Base-by-base conservation (phyloP, 2,113 vertebrate species). In the Gnathonemus longibarbis region DNA sequence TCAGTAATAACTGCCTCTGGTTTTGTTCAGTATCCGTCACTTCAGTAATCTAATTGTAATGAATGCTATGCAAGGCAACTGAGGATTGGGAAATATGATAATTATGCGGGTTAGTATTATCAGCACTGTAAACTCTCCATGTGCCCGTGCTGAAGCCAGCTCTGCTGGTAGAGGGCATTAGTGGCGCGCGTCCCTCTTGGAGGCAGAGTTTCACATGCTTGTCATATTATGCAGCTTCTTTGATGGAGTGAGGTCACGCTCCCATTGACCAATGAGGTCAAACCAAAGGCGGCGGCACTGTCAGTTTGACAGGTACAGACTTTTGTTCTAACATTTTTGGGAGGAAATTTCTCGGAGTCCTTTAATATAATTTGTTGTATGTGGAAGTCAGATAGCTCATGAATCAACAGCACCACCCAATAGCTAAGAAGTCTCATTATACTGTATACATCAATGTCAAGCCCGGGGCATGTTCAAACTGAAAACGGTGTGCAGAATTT, bases 171-270 rank as follows among this genome's bases (percentile, higher is more conserved):
- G 17, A 84, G 17, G 15, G 8, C 42, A 31, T 35, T 11, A 13
- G 13, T 27, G 1, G 21, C 9, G 4, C 3, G 0, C 5, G 0
- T 52, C 31, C 50, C 15, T 48, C 85, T 21, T 52, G 11, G 50
- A 31, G 24, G n/a, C 3, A 53, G 42, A 31, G 85, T 87, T 52
- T 87, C 13, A 31, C 27, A 17, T 27, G 27, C 50, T 87, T 87
- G 49, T 52, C 49, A 87, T 87, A 53, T 87, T 87, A 17, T 87
- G 7, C 50, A 8, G 49, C 85, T 9, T 87, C 49, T 53, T 87
- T 87, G 85, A 87, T 53, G 85, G 48, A 24, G 85, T 35, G 85
- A 53, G 85, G 85, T 87, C 85, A 56, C 7, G 49, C 85, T 87
- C 85, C 50, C 49, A 35, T 1, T 53, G 50, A 52, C 85, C 48